These are phyloP conservation scores for Paracentrotus lividus DNA, from an alignment of 53 echinoderm and acorn worm species.

Conservation along the genomic window DNA sequence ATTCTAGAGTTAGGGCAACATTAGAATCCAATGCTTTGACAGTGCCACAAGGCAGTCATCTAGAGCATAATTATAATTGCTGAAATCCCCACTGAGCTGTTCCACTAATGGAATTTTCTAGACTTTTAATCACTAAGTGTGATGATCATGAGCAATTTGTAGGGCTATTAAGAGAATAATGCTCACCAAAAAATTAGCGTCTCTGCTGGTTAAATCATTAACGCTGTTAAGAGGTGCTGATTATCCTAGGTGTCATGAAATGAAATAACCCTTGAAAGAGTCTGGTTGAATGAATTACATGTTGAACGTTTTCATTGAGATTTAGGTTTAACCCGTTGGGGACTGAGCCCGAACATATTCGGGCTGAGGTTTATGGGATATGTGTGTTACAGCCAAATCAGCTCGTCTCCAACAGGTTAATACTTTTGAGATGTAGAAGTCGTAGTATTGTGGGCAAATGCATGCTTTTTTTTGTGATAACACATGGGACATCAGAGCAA, in stretches of 20 bases:
- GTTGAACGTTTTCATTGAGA: not conserved
- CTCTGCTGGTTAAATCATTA: not conserved
- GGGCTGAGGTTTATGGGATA: no score
- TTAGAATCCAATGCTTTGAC: not conserved
- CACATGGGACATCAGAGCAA: no score
- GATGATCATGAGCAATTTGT: not conserved
- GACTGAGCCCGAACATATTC: no score
- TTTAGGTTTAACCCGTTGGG: not conserved
- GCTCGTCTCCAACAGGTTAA: no score
- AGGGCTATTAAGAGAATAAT: not conserved
- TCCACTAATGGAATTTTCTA: constrained; percentile 31
- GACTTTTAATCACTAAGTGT: constrained; percentile 5
- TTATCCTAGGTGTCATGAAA: not conserved
- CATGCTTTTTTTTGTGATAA: no score
- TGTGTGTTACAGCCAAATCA: no score
- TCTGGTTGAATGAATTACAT: not conserved
- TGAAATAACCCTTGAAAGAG: not conserved
- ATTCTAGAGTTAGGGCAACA: not conserved
- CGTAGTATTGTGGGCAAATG: no score
- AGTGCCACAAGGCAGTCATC: constrained; percentile 12
- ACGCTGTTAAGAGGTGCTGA: not conserved
- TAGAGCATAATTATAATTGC: constrained; percentile 4
- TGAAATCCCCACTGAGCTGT: constrained; percentile 24
- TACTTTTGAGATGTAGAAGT: no score
- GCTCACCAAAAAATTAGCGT: not conserved